Evolutionary conservation across 2,113 vertebrate genomes (phyloP), one percentile per base, ranked within the genome.

Genomic region (Sinocyclocheilus anshuiensis): DNA sequence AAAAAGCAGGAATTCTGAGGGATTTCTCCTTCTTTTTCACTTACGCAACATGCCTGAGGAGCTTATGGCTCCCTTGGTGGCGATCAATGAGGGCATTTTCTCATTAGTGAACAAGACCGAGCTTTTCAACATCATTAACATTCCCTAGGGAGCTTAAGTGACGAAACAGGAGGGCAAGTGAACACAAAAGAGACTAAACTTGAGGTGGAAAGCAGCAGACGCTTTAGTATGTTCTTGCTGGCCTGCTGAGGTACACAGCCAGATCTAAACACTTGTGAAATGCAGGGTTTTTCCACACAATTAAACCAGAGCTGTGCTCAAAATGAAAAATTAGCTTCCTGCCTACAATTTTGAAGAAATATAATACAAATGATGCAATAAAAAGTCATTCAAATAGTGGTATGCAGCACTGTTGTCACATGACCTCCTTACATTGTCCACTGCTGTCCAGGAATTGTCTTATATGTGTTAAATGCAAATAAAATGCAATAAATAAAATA

Each of bases 21-120:
- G 63, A n/a, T 50, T 18, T 18, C 29, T 84, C 26, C 20, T 72
- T 69, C 24, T n/a, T 15, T 4, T 50, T 18, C 36, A 10, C 9
- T 10, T 48, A 5, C 45, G 10, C 50, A 71, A 72, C 29, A 86
- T 74, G 85, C 65, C 67, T 48, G 77, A 86, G 55, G 53, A 72
- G 79, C 53, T 74, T 81, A 74, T 16, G 50, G 63, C 61, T 80
- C 84, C 84, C 63, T 15, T 57, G 65, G 76, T 24, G 55, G 15
- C 71, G 20, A 61, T 86, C 67, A 59, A 81, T 81, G 77, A 72
- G 65, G 50, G 36, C 77, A 81, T 80, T 45, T 80, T 59, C 84
- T 86, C 65, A 72, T 86, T 86, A 81, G 63, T 26, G 63, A 86
- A 82, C 76, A 42, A 79, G 50, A 50, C 20, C 4, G 50, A 72